Conservation (phyloP, 2,888 invertebrate species). For the Lepidochitona cinerea region DNA sequence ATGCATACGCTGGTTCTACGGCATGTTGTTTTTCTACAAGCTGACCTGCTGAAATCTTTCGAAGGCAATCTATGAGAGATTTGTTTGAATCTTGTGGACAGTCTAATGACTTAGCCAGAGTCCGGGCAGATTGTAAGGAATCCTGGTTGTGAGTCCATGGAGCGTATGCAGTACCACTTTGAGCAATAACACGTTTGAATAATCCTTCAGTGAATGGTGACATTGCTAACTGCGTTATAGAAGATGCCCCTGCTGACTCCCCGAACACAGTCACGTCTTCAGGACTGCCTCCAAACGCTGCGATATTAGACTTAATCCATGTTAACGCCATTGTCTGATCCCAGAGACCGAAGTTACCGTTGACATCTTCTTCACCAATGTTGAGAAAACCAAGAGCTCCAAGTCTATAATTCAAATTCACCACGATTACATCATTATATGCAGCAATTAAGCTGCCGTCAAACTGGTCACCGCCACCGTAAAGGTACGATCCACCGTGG, state of each 20-base stretch:
- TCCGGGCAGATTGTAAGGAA: not conserved
- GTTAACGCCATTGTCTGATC: constrained; percentile 64
- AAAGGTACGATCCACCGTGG: constrained; percentile 24
- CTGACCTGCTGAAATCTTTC: constrained; percentile 14
- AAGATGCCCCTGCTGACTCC: not conserved
- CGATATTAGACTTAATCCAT: constrained; percentile 59
- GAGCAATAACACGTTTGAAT: constrained; percentile 20
- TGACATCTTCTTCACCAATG: constrained; percentile 27
- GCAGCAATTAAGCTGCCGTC: constrained; percentile 14
- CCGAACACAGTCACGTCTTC: constrained; percentile 57
- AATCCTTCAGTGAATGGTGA: constrained; percentile 19
- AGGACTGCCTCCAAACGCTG: constrained; percentile 58
- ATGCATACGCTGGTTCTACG: not conserved
- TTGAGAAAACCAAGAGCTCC: constrained; percentile 22
- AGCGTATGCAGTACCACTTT: constrained; percentile 14
- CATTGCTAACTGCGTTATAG: constrained; percentile 9
- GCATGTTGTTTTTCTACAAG: constrained; percentile 23
- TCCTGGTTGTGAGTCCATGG: not conserved
- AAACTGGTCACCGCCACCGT: constrained; percentile 12
- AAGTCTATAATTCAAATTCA: constrained; percentile 28
- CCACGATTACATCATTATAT: constrained; percentile 23
- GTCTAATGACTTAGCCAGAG: not conserved
- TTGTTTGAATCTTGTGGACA: not conserved
- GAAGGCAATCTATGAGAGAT: not conserved
- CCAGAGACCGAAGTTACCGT: constrained; percentile 64